Conservation (phyloP, 2,113 vertebrate genomes). For the Pomatorhinus ruficollis region DNA sequence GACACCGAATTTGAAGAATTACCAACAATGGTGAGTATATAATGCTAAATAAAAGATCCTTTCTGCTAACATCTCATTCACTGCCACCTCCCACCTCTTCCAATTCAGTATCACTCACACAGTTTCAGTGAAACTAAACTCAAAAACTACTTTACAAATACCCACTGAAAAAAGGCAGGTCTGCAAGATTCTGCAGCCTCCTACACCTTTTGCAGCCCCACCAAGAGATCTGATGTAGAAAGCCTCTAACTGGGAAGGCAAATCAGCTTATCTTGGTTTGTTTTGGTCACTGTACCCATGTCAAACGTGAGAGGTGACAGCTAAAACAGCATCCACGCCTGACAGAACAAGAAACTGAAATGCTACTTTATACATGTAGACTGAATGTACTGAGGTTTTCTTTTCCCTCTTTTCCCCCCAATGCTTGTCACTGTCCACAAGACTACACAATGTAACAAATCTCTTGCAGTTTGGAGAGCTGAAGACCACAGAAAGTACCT, state of each 20-base stretch:
- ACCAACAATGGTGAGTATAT: conserved; percentile 56
- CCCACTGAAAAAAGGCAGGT: not conserved
- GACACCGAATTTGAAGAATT: not conserved
- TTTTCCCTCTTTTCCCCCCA: not conserved
- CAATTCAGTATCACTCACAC: not conserved
- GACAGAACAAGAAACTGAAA: not conserved
- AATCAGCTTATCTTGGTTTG: not conserved
- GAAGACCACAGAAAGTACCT: conserved; percentile 15
- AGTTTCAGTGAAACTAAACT: not conserved
- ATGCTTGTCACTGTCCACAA: conserved; percentile 15
- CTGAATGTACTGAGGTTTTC: not conserved
- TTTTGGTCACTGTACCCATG: not conserved
- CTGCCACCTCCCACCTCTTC: not conserved
- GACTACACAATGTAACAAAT: not conserved
- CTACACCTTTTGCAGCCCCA: not conserved
- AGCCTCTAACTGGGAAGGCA: not conserved
- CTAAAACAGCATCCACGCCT: not conserved
- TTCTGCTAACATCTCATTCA: not conserved
- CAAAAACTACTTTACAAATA: not conserved
- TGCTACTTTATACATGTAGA: not conserved
- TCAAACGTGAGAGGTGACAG: not conserved
- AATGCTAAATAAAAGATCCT: not conserved
- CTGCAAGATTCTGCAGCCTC: not conserved
- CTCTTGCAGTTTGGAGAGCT: not conserved
- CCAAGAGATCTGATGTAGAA: not conserved